Evolutionary conservation across 2,888 invertebrate species (phyloP).

Genomic region (Euplagia quadripunctaria): DNA sequence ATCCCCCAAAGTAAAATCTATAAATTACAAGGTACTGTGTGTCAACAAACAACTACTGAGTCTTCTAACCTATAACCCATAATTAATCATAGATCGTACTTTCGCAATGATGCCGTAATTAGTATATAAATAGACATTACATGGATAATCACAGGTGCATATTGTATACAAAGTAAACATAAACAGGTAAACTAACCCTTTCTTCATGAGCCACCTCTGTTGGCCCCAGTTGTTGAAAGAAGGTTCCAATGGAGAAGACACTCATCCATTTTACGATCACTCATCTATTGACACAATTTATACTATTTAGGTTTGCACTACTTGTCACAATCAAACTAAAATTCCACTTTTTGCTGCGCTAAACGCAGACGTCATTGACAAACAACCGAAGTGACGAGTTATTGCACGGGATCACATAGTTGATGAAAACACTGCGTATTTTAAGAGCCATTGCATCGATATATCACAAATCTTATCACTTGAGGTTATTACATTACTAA

Average conservation of each 20-base stretch:
- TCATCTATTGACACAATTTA: constrained; percentile 81
- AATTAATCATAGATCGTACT: constrained; percentile 56
- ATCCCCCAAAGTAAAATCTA: constrained; percentile 35
- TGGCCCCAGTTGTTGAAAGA: constrained; percentile 82
- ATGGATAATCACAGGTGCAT: constrained; percentile 54
- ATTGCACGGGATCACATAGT: constrained; percentile 84
- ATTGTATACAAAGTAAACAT: constrained; percentile 71
- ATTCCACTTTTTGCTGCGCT: constrained; percentile 87
- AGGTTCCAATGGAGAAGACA: constrained; percentile 80
- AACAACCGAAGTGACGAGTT: constrained; percentile 86
- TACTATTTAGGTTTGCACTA: constrained; percentile 83
- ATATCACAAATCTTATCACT: constrained; percentile 85
- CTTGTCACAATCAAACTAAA: constrained; percentile 86
- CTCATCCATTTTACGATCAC: constrained; percentile 85
- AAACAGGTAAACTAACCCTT: constrained; percentile 86
- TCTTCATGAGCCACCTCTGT: constrained; percentile 86
- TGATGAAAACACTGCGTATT: constrained; percentile 81
- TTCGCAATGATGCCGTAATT: constrained; percentile 59
- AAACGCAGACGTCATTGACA: constrained; percentile 88
- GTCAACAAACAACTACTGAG: constrained; percentile 67
- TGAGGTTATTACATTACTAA: constrained; percentile 80
- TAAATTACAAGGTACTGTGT: constrained; percentile 48
- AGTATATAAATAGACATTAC: constrained; percentile 61
- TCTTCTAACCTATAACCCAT: constrained; percentile 72
- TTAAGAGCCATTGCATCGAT: constrained; percentile 77